Conservation (phyloP, 2,113 vertebrate genomes). For the Globicephala melas region DNA sequence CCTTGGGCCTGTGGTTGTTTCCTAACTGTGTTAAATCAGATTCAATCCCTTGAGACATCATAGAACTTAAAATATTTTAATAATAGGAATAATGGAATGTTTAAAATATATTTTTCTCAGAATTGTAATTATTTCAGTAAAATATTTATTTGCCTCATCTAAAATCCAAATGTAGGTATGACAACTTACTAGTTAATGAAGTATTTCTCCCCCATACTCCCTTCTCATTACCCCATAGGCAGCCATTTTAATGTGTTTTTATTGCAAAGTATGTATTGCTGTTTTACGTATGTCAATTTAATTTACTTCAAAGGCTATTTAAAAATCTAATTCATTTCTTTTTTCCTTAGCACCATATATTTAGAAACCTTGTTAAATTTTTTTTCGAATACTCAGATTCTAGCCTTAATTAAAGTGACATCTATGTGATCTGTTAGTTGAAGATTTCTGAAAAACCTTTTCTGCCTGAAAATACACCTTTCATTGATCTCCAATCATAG, state of each 20-base stretch:
- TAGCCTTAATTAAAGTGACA: background rate
- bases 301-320: background rate
- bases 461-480: background rate
- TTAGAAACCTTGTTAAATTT: background rate
- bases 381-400: background rate
- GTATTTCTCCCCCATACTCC: background rate
- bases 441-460: background rate
- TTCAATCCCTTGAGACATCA: slow-evolving; percentile 3
- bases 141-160: background rate
- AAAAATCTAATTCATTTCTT: background rate
- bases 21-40: slow-evolving; percentile 7
- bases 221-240: background rate
- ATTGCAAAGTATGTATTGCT: slow-evolving; percentile 1
- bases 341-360: background rate
- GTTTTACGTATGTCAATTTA: slow-evolving; percentile 18
- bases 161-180: background rate
- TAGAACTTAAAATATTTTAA: background rate
- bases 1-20: background rate
- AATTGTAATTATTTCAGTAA: slow-evolving; percentile 21
- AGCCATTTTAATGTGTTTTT: slow-evolving; percentile 6
- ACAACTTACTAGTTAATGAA: background rate
- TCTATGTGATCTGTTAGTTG: background rate
- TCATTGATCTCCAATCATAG: background rate
- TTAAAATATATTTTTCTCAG: background rate
- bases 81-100: background rate